A percentile compares a stretch with the other conserved stretches of the same genome.
These are phyloP conservation scores for Gavia stellata DNA, from an alignment of 2,113 vertebrate genomes.

Conservation along the genomic window DNA sequence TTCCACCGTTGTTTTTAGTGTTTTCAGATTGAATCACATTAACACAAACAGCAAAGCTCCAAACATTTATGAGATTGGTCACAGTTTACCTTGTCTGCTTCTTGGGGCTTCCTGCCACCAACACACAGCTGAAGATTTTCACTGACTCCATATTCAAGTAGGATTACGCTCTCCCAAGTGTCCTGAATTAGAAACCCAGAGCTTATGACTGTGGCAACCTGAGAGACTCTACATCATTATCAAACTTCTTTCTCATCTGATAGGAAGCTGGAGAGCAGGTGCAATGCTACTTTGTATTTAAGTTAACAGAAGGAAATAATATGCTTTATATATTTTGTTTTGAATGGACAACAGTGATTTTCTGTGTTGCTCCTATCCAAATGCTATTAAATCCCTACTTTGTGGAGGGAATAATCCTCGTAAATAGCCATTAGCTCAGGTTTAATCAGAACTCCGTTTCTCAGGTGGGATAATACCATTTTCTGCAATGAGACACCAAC, in stretches of 20 bases:
- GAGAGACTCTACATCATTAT: background rate
- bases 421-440: background rate
- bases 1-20: background rate
- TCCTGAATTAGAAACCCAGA: background rate
- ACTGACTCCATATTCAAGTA: background rate
- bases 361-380: background rate
- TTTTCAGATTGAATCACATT: background rate
- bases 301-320: background rate
- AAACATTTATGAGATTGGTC: background rate
- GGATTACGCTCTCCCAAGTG: background rate
- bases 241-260: background rate
- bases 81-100: background rate
- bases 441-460: background rate
- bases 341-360: background rate
- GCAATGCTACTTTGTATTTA: background rate
- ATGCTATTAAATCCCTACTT: accelerated
- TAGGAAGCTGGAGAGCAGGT: background rate
- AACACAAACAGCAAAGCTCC: background rate
- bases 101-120: background rate
- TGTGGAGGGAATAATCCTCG: background rate
- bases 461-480: background rate
- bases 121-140: background rate
- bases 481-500: background rate
- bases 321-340: background rate
- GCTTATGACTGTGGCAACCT: background rate